Percentiles rank a stretch among this genome's conserved stretches.
Conservation (phyloP, 2,113 vertebrate species). For the Apodemus speciosus region DNA sequence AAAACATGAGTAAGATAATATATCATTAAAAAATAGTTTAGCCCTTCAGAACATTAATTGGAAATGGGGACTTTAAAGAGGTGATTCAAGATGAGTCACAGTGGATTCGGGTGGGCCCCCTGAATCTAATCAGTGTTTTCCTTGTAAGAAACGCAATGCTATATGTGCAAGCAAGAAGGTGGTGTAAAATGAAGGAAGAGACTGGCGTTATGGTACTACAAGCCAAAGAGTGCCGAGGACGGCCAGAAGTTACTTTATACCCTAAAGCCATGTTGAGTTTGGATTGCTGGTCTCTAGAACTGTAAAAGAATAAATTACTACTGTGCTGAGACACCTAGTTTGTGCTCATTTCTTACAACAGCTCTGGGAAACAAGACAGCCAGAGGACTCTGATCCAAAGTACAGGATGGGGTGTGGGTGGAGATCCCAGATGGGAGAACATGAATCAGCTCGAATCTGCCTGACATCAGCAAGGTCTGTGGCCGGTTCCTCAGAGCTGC, state of each 20-base stretch:
- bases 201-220: background rate
- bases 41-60: background rate
- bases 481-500: slow-evolving; percentile 31
- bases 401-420: background rate
- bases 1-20: no score
- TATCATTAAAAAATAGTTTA: no score
- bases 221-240: background rate
- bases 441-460: slow-evolving; percentile 35
- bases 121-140: background rate
- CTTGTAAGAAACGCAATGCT: background rate
- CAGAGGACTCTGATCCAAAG: background rate
- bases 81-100: background rate
- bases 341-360: background rate
- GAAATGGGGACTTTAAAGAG: background rate
- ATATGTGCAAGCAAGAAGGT: background rate
- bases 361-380: background rate
- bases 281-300: background rate
- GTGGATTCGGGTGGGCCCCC: background rate
- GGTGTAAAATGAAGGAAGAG: background rate
- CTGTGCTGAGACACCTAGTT: background rate
- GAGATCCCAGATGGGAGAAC: background rate
- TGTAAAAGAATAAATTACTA: background rate
- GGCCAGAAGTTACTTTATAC: background rate
- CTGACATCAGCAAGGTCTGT: background rate
- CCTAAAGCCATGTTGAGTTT: background rate